Evolutionary conservation across 2,888 invertebrate species (phyloP).

Genomic region (Ditula angustiorana): DNA sequence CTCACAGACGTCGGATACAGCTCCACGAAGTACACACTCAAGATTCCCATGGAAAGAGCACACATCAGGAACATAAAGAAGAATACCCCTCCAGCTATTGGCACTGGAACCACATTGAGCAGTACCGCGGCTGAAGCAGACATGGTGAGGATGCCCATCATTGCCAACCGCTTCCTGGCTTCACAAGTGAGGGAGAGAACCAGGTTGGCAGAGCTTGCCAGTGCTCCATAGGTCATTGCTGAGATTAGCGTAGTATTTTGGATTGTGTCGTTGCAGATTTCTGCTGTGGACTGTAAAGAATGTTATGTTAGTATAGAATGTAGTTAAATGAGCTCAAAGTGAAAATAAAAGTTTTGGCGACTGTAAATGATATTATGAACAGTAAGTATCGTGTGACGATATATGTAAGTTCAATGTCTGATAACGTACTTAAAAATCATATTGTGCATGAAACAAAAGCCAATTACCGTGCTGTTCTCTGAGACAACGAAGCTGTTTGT

Average conservation of each 20-base stretch:
- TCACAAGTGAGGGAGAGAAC: conserved; percentile 76
- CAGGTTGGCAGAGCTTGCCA: conserved; percentile 71
- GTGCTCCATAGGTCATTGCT: conserved; percentile 75
- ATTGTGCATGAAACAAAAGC: not conserved
- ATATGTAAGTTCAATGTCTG: too few relatives aligned
- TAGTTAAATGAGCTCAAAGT: too few relatives aligned
- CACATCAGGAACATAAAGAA: conserved; percentile 78
- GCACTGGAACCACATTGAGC: conserved; percentile 66
- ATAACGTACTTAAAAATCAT: too few relatives aligned
- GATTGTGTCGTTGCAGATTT: conserved; percentile 75
- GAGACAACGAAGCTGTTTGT: conserved; percentile 47
- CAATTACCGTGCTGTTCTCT: conserved; percentile 62
- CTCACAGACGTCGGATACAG: conserved; percentile 79
- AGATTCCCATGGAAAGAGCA: conserved; percentile 76
- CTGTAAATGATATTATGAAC: too few relatives aligned
- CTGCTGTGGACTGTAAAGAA: conserved; percentile 54
- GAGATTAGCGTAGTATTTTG: conserved; percentile 76
- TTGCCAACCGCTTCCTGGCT: conserved; percentile 69
- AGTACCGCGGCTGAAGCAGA: conserved; percentile 67
- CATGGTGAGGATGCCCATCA: conserved; percentile 66
- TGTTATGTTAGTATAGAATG: too few relatives aligned
- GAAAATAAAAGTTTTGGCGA: too few relatives aligned
- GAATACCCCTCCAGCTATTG: conserved; percentile 75
- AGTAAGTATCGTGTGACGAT: too few relatives aligned
- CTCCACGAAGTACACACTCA: conserved; percentile 80